Base-by-base conservation (phyloP, 2,113 vertebrate genomes). In the Eolophus roseicapilla region DNA sequence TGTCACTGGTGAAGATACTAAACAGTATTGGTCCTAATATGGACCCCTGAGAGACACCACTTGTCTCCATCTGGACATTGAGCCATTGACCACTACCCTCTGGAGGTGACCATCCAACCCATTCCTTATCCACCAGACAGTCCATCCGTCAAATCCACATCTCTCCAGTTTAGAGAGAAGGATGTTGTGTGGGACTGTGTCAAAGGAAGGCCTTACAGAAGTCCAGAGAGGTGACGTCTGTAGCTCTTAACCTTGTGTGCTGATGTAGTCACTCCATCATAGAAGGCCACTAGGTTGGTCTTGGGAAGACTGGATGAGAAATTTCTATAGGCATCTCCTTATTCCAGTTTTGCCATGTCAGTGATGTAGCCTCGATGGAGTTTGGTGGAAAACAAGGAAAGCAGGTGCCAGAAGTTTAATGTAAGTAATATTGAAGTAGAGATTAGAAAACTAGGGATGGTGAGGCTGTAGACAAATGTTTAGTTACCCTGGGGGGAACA, bases 381-480 rank as follows among this genome's bases (percentile, higher is more conserved):
- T 29, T 74, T 74, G 21, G 49, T 77, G 21, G 35, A 80, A 94
- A 79, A n/a, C 16, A 60, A 85, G 13, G 13, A 93, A 90, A 78
- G 80, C 33, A 83, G 59, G 43, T 60, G 12, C 13, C 68, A 68
- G 65, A 71, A 94, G 65, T 95, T 96, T 88, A 75, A 89, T 81
- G 17, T 55, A 70, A 88, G 60, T 77, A 84, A 71, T 81, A 71
- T 13, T 86, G 69, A 93, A 86, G 33, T 19, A 71, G 63, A 83
- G 60, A 81, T 93, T 55, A 92, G 76, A 75, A 92, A 92, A 81
- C 71, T 41, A 73, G 90, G 81, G 55, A 47, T 75, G 43, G 33
- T 70, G 60, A 93, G 43, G 24, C 92, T 68, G 59, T 88, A 86
- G 90, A 82, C 60, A 88, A 96, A 74, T 68, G n/a, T 41, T 90